These are phyloP conservation scores for Xiphydria camelus DNA, from an alignment of 2,888 invertebrate species.

Conservation along the genomic window DNA sequence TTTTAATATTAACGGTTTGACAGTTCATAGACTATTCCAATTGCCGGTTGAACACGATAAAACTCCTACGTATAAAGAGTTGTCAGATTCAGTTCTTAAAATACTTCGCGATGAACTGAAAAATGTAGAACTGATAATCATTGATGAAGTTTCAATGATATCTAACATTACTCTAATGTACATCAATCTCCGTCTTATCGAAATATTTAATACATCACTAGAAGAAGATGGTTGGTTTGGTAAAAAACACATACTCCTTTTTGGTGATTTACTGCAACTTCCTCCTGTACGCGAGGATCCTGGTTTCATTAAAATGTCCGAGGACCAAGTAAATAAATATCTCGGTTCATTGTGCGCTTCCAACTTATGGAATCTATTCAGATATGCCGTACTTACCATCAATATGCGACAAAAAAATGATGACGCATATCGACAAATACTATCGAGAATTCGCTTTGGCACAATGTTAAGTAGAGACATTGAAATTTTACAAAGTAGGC, in stretches of 20 bases:
- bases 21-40: slow-evolving; percentile 40
- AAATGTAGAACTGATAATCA: slow-evolving; percentile 37
- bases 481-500: slow-evolving; percentile 4
- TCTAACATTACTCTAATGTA: slow-evolving; percentile 32
- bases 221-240: slow-evolving; percentile 42
- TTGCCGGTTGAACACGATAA: slow-evolving; percentile 38
- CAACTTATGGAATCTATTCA: slow-evolving; percentile 14
- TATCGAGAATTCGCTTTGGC: slow-evolving; percentile 19
- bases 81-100: slow-evolving; percentile 33
- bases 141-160: slow-evolving; percentile 38
- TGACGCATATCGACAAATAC: slow-evolving; percentile 22
- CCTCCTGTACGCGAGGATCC: slow-evolving; percentile 39
- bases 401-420: slow-evolving; percentile 31
- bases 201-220: slow-evolving; percentile 38
- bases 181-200: slow-evolving; percentile 32
- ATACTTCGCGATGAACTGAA: slow-evolving; percentile 31
- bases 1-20: slow-evolving; percentile 46
- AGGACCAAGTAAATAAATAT: slow-evolving; percentile 27
- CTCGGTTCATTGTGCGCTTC: slow-evolving; percentile 11
- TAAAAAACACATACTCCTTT: slow-evolving; percentile 34
- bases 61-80: slow-evolving; percentile 31
- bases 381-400: slow-evolving; percentile 30
- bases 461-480: slow-evolving; percentile 1
- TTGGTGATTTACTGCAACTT: slow-evolving; percentile 45
- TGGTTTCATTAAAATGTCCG: slow-evolving; percentile 31